Evolutionary conservation across 2,113 vertebrate species (phyloP).

Genomic region (Casuarius casuarius): DNA sequence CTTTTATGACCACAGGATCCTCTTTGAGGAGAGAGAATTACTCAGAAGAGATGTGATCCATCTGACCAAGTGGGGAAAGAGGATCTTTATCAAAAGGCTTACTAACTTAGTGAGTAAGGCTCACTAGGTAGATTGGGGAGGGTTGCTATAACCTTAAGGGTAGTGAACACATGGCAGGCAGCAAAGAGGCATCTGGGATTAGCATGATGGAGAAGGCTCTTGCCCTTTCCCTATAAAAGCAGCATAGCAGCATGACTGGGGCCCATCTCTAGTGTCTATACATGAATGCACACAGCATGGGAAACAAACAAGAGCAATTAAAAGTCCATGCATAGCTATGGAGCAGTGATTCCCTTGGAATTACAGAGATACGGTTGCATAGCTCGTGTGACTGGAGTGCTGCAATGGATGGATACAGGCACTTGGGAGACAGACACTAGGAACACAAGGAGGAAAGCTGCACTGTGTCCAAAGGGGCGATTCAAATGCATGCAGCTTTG

Average conservation of each 20-base stretch:
- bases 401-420: not conserved
- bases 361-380: not conserved
- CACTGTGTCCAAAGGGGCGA: not conserved
- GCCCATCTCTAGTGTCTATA: not conserved
- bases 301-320: not conserved
- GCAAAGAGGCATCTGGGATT: not conserved
- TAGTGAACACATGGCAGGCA: not conserved
- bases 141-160: not conserved
- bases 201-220: not conserved
- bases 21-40: not conserved
- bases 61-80: not conserved
- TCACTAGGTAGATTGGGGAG: not conserved
- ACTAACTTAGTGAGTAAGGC: not conserved
- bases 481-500: not conserved
- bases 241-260: fast-evolving
- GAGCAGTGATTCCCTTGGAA: not conserved
- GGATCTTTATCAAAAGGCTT: not conserved
- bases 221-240: not conserved
- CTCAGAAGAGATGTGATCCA: not conserved
- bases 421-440: not conserved
- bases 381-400: not conserved
- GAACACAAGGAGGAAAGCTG: not conserved
- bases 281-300: not conserved
- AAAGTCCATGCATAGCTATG: not conserved
- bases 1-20: not conserved